Evolutionary conservation across 2,888 invertebrate genomes (phyloP), one percentile per base, ranked within the genome.

Genomic region (Metalampra italica): DNA sequence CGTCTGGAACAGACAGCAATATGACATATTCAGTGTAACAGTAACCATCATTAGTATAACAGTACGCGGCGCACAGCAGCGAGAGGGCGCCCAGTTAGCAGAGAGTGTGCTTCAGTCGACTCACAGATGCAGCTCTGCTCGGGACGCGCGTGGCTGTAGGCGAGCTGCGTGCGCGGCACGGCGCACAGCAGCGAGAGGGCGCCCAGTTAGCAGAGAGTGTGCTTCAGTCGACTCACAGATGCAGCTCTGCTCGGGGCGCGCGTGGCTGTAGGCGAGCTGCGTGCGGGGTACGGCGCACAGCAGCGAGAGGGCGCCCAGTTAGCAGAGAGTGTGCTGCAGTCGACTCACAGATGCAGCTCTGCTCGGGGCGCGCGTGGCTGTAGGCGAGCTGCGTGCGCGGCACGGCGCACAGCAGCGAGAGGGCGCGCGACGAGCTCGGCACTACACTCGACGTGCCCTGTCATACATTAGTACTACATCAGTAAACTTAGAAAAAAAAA

Each of bases 371-470:
- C 8, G 51, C 13, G 5, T 49, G 48, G 44, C 55, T 59, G 50
- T 60, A 70, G 0, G 62, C 56, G 4, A 82, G 63, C 13, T 59
- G 68, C 0, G 68, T 67, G 1, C 72, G 60, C 1, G 81, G 78
- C 9, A 74, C 75, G 36, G 57, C 60, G 3, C 66, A 61, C 11
- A 86, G 56, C 49, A 78, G 56, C 0, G 78, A 59, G 1, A 86
- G 56, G 0, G 84, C 82, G 1, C 78, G 74, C 0, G 71, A 68
- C 9, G 70, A 66, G 11, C 65, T 64, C 0, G 87, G 87, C 0
- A 85, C 56, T 43, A 85, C 68, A 41, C 77, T 79, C 0, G 67
- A 60, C 0, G 69, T 61, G 15, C 81, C 83, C 87, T 85, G 59
- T 4, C 37, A 49, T 7, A 52, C 7, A 13, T 22, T 22, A 15